Percentiles rank a stretch among this genome's conserved stretches.
Conservation (phyloP, 2,113 vertebrate species). For the Megaptera novaeangliae region DNA sequence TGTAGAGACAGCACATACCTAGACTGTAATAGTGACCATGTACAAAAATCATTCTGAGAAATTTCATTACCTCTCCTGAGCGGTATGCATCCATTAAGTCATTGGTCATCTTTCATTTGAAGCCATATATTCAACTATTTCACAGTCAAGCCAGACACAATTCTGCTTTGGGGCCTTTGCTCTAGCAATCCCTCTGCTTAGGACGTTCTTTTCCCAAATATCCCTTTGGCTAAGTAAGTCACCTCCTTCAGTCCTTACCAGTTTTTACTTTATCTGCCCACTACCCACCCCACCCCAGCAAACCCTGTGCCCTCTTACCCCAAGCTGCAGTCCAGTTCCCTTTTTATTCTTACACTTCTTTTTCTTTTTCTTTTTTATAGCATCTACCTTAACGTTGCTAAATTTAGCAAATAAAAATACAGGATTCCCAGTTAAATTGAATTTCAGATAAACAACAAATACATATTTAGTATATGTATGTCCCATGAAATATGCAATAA, state of each 20-base stretch:
- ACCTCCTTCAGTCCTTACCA: background rate
- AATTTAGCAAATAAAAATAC: background rate
- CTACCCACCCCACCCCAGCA: fast-evolving
- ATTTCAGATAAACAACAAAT: background rate
- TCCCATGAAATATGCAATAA: background rate
- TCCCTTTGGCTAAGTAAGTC: background rate
- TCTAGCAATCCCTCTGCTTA: background rate
- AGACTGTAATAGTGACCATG: background rate
- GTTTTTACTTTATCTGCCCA: background rate
- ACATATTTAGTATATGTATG: background rate
- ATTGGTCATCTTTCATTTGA: background rate
- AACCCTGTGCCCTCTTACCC: fast-evolving
- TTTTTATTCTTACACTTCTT: background rate
- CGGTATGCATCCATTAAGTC: background rate
- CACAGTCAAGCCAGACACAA: background rate
- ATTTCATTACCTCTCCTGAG: background rate
- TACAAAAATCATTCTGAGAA: background rate
- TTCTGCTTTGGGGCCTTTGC: background rate
- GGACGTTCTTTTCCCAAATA: background rate
- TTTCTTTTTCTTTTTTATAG: background rate
- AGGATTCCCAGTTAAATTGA: background rate
- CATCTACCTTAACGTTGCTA: background rate
- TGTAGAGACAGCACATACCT: background rate
- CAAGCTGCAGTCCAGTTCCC: background rate
- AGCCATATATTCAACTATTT: background rate